Conservation (phyloP, 2,797 vertebrate genomes). For the Pelochelys cantorii region DNA sequence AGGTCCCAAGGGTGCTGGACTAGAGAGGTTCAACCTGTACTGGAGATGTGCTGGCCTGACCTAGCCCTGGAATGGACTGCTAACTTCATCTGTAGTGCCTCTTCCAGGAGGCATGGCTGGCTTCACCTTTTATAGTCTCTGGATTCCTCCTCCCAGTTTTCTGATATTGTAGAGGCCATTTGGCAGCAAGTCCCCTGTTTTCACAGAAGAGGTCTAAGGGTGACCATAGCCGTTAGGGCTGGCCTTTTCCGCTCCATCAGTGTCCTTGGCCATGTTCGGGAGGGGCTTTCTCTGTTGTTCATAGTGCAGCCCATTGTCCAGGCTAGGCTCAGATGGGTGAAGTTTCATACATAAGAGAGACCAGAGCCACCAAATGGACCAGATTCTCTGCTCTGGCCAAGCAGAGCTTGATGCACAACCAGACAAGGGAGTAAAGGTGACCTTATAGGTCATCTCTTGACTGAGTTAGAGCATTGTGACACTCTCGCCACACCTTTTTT, state of each 20-base stretch:
- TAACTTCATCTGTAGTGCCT: not conserved
- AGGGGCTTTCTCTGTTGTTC: not conserved
- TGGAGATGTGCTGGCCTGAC: not conserved
- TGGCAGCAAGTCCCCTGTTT: not conserved
- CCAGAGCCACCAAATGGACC: not conserved
- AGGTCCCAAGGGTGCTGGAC: no score
- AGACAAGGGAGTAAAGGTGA: not conserved
- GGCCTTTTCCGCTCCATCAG: not conserved
- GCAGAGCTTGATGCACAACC: not conserved
- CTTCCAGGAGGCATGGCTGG: not conserved
- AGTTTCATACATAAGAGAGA: not conserved
- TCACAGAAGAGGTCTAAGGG: not conserved
- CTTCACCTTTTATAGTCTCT: not conserved
- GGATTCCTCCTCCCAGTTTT: not conserved
- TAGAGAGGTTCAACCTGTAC: not conserved
- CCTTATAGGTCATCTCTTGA: rapidly evolving
- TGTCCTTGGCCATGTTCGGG: not conserved
- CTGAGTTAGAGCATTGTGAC: not conserved
- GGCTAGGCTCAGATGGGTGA: not conserved
- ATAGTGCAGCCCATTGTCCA: not conserved
- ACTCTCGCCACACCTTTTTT: not conserved
- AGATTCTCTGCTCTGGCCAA: not conserved
- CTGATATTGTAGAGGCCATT: not conserved
- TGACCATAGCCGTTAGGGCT: not conserved
- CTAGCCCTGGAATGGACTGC: not conserved